Percentiles rank a stretch among this genome's conserved stretches.
Evolutionary conservation across 2,113 vertebrate species (phyloP).

Genomic region (Tachycineta bicolor): DNA sequence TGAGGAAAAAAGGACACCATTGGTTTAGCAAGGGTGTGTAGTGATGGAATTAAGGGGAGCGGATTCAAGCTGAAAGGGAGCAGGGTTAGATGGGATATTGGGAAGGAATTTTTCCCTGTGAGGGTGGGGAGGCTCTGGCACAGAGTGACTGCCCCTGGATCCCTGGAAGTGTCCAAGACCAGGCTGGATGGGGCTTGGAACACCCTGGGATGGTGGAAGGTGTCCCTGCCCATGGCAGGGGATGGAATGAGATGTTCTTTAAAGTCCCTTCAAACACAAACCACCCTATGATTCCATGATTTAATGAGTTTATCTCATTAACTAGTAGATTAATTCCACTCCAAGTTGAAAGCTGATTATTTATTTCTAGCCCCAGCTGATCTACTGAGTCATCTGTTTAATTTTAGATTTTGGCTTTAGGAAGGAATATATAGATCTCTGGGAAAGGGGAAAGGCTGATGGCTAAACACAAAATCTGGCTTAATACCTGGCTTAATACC

Average conservation of each 20-base stretch:
- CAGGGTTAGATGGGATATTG: not conserved
- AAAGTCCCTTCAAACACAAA: not conserved
- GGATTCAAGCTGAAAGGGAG: not conserved
- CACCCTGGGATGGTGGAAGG: rapidly evolving
- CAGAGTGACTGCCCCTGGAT: not conserved
- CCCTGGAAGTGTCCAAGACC: not conserved
- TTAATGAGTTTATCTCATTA: not conserved
- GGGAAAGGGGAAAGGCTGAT: not conserved
- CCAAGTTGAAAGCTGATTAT: not conserved
- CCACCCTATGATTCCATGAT: not conserved
- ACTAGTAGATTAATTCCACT: not conserved
- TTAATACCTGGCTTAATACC: not conserved
- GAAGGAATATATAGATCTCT: not conserved
- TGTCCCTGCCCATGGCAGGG: not conserved
- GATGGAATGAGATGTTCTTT: not conserved
- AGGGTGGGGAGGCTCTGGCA: rapidly evolving
- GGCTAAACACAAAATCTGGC: not conserved
- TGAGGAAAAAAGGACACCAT: not conserved
- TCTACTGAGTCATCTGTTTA: not conserved
- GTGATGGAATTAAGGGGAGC: not conserved
- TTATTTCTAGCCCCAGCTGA: not conserved
- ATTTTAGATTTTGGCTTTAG: not conserved
- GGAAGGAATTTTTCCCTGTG: rapidly evolving
- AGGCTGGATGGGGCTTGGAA: rapidly evolving
- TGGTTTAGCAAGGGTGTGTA: not conserved